Evolutionary conservation across 2,888 invertebrate species (phyloP), one percentile per base, ranked within the genome.

Genomic region (Scaptomyza flava): DNA sequence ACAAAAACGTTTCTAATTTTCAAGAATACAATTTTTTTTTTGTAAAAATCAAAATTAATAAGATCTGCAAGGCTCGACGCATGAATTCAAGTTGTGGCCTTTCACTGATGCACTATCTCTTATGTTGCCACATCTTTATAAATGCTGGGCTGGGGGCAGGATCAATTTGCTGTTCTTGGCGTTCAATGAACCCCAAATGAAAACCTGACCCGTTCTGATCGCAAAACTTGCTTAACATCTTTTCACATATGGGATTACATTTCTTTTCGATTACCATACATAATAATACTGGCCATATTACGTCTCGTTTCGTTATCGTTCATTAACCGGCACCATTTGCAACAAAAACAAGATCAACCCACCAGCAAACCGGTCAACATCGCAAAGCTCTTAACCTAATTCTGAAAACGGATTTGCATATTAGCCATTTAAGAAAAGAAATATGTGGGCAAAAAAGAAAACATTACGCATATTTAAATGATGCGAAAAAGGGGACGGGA

Each of bases 381-480:
- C 66, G 43, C 45, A 57, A 76, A 68, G 75, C 78, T 68, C 51
- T 81, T 81, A 81, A 81, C 84, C 84, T 12, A 81, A 83, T 83
- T 81, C 65, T 61, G 9, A 34, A 51, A 69, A 36, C 30, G 6
- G 41, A 80, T 83, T 81, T 57, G 77, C 81, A 80, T 81, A 77
- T 70, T 68, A 31, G 63, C 38, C 50, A 61, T 66, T 48, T 38
- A 30, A 38, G 9, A 41, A n/a, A 17, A 59, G 46, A 46, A 45
- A 60, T 30, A 43, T 51, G 42, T 65, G 63, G 59, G 42, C 70
- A 59, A 64, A 72, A 41, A 72, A 46, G 69, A 67, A 56, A 66
- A 66, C 17, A 52, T 53, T 52, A 52, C 36, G 41, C 41, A 51
- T 48, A 58, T 64, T 54, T 33, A 56, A 75, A 75, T 72, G 30